Percentiles rank a stretch among this genome's conserved stretches.
These are phyloP conservation scores for Pseudoatta argentina DNA, from an alignment of 1,140 invertebrate species.

Conservation along the genomic window DNA sequence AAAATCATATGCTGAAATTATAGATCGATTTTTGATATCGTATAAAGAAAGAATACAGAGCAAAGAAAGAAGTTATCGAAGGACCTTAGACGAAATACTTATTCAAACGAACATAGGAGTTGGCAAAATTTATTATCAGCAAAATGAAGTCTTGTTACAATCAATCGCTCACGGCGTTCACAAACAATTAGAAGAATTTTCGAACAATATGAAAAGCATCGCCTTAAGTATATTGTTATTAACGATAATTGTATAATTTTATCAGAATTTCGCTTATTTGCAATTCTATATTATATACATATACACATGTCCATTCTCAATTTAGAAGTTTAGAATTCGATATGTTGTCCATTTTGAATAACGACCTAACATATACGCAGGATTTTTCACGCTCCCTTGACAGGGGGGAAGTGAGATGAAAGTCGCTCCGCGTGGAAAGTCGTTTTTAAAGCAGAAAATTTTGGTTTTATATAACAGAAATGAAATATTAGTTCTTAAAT, in stretches of 20 bases:
- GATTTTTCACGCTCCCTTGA: no score
- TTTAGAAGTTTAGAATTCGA: no score
- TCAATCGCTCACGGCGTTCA: slow-evolving; percentile 66
- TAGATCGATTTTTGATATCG: slow-evolving; percentile 75
- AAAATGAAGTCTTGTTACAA: slow-evolving; percentile 70
- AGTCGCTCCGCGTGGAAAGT: no score
- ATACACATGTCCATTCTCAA: no score
- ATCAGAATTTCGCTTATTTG: slow-evolving; percentile 15
- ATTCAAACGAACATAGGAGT: slow-evolving; percentile 37
- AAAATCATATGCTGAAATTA: slow-evolving; percentile 72
- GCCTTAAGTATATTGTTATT: slow-evolving; percentile 73
- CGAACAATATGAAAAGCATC: slow-evolving; percentile 67
- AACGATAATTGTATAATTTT: slow-evolving; percentile 4
- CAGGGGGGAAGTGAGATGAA: no score
- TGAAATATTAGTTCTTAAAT: no score
- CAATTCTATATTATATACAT: slow-evolving; percentile 6
- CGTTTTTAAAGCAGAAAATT: no score
- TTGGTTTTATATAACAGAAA: no score
- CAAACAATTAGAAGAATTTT: slow-evolving; percentile 62
- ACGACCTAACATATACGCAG: no score
- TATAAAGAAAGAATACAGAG: slow-evolving; percentile 61
- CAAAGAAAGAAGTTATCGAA: slow-evolving; percentile 57
- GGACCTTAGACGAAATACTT: slow-evolving; percentile 52
- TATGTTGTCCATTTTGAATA: no score
- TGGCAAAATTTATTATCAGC: slow-evolving; percentile 44